Evolutionary conservation across 2,888 invertebrate genomes (phyloP), one percentile per base, ranked within the genome.

Genomic region (Thysanoteuthis rhombus): DNA sequence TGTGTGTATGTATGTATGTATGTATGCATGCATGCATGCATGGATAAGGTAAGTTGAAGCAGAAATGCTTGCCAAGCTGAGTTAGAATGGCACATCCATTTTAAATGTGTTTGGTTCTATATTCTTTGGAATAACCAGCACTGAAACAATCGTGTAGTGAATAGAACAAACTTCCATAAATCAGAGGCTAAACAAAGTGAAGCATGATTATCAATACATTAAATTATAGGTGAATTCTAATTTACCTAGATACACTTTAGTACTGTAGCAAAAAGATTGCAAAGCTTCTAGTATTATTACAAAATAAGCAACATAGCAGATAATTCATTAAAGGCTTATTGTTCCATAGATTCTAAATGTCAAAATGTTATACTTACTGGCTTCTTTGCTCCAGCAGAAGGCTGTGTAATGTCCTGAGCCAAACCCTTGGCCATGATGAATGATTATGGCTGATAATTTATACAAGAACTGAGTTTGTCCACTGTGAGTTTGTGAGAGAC

Each of bases 371-470:
- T n/a, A 94, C 94, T 94, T 93, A 97, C 97, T 96, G 92, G 96
- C 96, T 93, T 96, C 96, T 42, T 94, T 94, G 94, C 96, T 97
- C 96, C 96, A 96, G 93, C 96, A 96, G 94, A 95, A 97, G 39
- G 96, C 95, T 36, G 97, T 97, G 95, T 97, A 97, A 93, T 97
- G 97, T 25, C 97, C 97, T 28, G 96, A 97, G 25, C 96, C 96
- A 93, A 97, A 97, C 10, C 97, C 97, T 93, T 96, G 95, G 16
- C 97, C 97, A 95, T 97, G 97, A 94, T 97, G 97, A 45, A 97
- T 96, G 92, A 97, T 96, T 28, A 97, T 97, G 1, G 96, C 96
- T 92, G 95, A 95, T 94, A 97, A 95, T 38, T 95, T 94, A 94
- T 97, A 97, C 40, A 94, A 94, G 45, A 94, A 94, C 42, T 94